Conservation (phyloP, 2,113 vertebrate species). For the Hoplias malabaricus region DNA sequence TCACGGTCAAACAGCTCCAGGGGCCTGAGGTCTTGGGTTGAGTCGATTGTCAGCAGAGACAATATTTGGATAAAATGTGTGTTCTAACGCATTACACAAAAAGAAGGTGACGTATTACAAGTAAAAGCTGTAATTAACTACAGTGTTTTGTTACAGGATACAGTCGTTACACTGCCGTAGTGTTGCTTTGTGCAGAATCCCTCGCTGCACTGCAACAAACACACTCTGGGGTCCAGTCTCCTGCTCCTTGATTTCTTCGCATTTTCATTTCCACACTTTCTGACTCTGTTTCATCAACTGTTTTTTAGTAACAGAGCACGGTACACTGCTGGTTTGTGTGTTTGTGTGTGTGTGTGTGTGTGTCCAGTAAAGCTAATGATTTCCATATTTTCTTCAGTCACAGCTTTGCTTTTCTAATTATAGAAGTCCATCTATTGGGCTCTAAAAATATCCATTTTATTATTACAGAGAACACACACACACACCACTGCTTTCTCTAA, state of each 20-base stretch:
- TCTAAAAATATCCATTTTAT: conserved; percentile 54
- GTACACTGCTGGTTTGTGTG: conserved; percentile 29
- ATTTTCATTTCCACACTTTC: no score
- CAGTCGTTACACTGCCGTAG: no score
- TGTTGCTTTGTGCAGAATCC: no score
- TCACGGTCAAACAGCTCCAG: no score
- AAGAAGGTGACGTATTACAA: no score
- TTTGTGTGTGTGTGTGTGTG: conserved; percentile 19
- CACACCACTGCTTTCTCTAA: not conserved
- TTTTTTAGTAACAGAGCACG: conserved; percentile 18
- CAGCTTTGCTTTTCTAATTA: conserved; percentile 55
- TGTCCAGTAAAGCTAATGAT: conserved; percentile 44
- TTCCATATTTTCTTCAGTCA: conserved; percentile 51
- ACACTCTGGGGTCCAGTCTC: no score
- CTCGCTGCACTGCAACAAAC: not conserved
- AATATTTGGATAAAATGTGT: no score
- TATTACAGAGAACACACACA: conserved; percentile 39
- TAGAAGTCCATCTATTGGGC: conserved; percentile 37
- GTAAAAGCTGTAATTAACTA: no score
- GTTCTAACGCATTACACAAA: no score
- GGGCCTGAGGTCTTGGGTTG: no score
- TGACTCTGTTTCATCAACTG: conserved; percentile 12
- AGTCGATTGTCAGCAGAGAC: no score
- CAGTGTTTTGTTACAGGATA: no score
- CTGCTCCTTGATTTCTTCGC: not conserved